Evolutionary conservation across 2,888 invertebrate genomes (phyloP), one percentile per base, ranked within the genome.

Genomic region (Drosophila kanekoi): DNA sequence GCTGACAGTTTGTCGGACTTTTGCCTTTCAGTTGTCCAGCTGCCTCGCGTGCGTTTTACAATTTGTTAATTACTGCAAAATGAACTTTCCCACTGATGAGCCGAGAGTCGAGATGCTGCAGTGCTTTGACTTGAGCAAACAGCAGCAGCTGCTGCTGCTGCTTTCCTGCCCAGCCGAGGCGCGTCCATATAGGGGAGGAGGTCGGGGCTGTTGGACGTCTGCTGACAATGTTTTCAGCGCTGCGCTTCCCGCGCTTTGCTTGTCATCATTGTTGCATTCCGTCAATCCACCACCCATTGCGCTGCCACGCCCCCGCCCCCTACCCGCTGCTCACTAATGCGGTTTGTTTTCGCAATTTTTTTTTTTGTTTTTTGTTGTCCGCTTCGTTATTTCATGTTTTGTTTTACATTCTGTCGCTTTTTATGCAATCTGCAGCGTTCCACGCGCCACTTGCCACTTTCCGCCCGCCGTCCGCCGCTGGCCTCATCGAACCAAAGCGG

Each of bases 1-100:
- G 53, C 62, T 75, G 75, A 76, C 75, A 76, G 77, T 63, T 76
- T 60, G 77, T 62, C 59, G 57, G 67, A 68, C 60, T 67, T 43
- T 40, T 60, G 57, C 57, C 20, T 44, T 64, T 47, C 56, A 10
- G 41, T 51, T 49, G 53, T 59, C 65, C 71, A 57, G 32, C 65
- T 49, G 48, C 4, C 32, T 23, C 43, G 43, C 64, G 33, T 61
- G 64, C 72, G 57, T 75, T 87, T 79, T 74, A 85, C 86, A 85
- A 85, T 87, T 85, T 81, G 83, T 83, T 86, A 86, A 86, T 86
- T 87, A 86, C 88, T 78, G 68, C 81, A 74, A 74, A 87, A 83
- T 83, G 86, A 86, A 86, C 86, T 86, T 81, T 77, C 69, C 62
- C 67, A 53, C 62, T 72, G 68, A 53, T 58, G 57, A 62, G 48